phyloP scores from a whole-genome alignment of 2,888 invertebrate species.

The Pristionchus japonicus region DNA sequence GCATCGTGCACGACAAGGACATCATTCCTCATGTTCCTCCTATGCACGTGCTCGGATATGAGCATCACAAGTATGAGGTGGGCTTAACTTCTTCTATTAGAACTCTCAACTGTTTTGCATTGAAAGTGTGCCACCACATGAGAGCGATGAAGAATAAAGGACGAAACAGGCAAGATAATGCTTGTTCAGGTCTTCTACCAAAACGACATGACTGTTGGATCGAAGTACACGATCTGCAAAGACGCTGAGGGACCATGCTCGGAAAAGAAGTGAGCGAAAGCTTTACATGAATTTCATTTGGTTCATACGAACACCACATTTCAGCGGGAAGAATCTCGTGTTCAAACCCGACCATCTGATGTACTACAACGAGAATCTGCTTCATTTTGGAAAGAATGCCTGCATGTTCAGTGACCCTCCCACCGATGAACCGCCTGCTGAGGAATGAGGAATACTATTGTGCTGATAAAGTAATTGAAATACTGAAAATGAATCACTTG shows the following conservation, averaged over 20 bases:
- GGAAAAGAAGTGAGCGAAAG: background rate
- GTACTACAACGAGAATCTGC: slow-evolving; percentile 6
- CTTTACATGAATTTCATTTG: background rate
- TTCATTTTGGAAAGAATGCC: background rate
- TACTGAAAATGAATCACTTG: background rate
- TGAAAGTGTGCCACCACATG: slow-evolving; percentile 47
- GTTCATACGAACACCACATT: background rate
- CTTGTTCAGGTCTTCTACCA: background rate
- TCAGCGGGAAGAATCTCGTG: background rate
- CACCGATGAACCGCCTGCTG: background rate
- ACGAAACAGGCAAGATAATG: background rate
- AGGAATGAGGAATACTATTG: background rate
- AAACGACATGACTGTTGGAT: background rate
- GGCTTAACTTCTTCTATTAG: too few relatives aligned
- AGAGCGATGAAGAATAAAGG: background rate
- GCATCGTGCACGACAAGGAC: slow-evolving; percentile 48
- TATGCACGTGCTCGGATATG: slow-evolving; percentile 33
- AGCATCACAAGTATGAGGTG: slow-evolving; percentile 41
- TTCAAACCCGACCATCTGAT: slow-evolving; percentile 1
- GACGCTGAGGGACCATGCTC: background rate
- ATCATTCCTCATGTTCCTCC: slow-evolving; percentile 47
- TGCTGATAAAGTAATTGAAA: background rate
- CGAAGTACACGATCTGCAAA: background rate
- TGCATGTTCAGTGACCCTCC: background rate
- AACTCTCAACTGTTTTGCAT: background rate